Conservation (phyloP, 2,113 vertebrate genomes). For the Sinocyclocheilus anophthalmus region DNA sequence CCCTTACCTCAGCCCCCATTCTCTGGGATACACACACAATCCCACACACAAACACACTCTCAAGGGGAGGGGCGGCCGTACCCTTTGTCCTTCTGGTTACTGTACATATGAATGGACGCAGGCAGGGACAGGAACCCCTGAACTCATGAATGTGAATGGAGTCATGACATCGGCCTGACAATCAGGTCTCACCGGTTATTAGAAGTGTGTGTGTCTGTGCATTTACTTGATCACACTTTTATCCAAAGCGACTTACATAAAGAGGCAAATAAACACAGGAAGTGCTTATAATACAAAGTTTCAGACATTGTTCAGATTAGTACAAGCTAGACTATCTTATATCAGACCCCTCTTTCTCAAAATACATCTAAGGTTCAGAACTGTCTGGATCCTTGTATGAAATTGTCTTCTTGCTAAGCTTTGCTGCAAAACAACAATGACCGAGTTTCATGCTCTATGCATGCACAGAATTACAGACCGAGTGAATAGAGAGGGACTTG, state of each 20-base stretch:
- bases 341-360: conserved; percentile 26
- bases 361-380: conserved; percentile 30
- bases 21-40: background rate
- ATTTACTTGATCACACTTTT: too few relatives aligned
- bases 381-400: background rate
- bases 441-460: background rate
- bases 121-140: conserved; percentile 36
- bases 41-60: conserved; percentile 28
- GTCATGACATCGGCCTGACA: conserved; percentile 55
- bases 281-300: too few relatives aligned
- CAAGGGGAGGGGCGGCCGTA: background rate
- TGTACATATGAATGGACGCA: conserved; percentile 43
- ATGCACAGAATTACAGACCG: conserved; percentile 21
- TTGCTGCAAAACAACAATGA: background rate
- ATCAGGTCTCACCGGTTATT: conserved; percentile 74
- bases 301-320: too few relatives aligned
- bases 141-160: conserved; percentile 43
- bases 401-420: background rate
- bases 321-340: conserved; percentile 27
- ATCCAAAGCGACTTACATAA: too few relatives aligned
- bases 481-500: background rate
- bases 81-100: conserved; percentile 35
- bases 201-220: conserved; percentile 61
- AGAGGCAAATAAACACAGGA: too few relatives aligned
- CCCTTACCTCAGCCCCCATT: conserved; percentile 4